Conservation (phyloP, 2,797 vertebrate species). For the Typhlichthys subterraneus region DNA sequence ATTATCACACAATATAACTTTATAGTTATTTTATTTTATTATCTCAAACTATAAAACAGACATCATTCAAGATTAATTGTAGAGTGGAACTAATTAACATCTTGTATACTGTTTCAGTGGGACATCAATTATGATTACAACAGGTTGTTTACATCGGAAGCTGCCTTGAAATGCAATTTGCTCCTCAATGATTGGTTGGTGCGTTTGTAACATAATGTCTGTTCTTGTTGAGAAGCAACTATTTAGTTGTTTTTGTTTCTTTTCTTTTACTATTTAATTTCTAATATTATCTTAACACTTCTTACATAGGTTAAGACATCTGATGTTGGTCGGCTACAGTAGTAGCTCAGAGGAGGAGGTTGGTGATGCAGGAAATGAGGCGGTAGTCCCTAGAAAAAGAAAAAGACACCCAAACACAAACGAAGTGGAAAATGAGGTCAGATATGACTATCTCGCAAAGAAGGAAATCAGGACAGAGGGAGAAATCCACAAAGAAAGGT, state of each 20-base stretch:
- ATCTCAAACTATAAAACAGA: neutral
- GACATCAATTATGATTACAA: conserved; percentile 18
- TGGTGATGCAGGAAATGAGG: conserved; percentile 39
- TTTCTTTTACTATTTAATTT: no score
- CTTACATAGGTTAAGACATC: neutral
- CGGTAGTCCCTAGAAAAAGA: neutral
- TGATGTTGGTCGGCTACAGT: conserved; percentile 80
- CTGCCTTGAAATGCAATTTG: neutral
- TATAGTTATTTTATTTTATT: neutral
- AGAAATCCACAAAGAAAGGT: conserved; percentile 51
- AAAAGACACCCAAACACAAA: conserved; percentile 15
- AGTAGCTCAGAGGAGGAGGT: conserved; percentile 79
- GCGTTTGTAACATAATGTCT: neutral
- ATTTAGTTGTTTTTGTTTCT: neutral
- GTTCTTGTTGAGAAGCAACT: neutral
- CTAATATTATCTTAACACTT: neutral
- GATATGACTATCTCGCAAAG: conserved; percentile 17
- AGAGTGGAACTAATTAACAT: conserved; percentile 28
- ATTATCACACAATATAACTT: neutral
- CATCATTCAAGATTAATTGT: no score
- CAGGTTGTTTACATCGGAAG: conserved; percentile 59
- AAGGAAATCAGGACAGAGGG: conserved; percentile 61
- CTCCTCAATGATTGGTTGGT: neutral
- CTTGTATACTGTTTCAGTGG: conserved; percentile 32
- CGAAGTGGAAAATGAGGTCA: conserved; percentile 18